These are phyloP conservation scores for Phainopepla nitens DNA, from an alignment of 2,113 vertebrate genomes.

Conservation along the genomic window DNA sequence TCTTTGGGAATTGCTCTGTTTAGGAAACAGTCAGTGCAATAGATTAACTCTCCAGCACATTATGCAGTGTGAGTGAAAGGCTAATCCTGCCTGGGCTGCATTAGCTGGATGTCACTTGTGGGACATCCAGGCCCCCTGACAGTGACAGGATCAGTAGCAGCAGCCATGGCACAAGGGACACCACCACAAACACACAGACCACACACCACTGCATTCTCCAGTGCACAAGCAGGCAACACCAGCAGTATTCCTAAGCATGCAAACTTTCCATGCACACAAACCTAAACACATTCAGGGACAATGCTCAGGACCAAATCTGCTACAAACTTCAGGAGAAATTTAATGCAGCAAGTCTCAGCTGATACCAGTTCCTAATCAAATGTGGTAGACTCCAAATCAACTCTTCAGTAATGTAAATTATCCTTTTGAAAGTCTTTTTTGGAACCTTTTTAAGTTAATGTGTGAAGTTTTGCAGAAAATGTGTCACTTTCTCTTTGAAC, in stretches of 20 bases:
- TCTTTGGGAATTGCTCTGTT: not conserved
- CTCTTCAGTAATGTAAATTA: conserved; percentile 63
- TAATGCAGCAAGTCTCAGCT: not conserved
- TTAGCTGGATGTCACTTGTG: too few species aligned
- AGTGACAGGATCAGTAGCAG: not conserved
- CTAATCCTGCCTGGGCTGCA: not conserved
- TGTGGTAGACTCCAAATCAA: conserved; percentile 43
- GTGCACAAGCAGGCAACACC: not conserved
- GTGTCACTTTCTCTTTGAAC: conserved; percentile 61
- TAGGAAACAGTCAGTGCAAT: not conserved
- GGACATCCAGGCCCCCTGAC: not conserved
- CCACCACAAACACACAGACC: not conserved
- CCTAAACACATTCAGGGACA: not conserved
- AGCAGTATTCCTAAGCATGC: not conserved
- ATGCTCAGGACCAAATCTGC: not conserved
- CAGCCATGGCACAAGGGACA: not conserved
- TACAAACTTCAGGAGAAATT: not conserved
- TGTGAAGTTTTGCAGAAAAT: conserved; percentile 56
- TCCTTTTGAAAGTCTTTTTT: conserved; percentile 59
- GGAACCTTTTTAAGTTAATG: conserved; percentile 55
- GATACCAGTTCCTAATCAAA: conserved; percentile 53
- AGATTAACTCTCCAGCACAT: not conserved
- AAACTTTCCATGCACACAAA: not conserved
- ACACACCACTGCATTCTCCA: not conserved
- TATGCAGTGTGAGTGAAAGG: not conserved